Conservation (phyloP, 2,888 invertebrate genomes). For the Agonopterix heracliana region DNA sequence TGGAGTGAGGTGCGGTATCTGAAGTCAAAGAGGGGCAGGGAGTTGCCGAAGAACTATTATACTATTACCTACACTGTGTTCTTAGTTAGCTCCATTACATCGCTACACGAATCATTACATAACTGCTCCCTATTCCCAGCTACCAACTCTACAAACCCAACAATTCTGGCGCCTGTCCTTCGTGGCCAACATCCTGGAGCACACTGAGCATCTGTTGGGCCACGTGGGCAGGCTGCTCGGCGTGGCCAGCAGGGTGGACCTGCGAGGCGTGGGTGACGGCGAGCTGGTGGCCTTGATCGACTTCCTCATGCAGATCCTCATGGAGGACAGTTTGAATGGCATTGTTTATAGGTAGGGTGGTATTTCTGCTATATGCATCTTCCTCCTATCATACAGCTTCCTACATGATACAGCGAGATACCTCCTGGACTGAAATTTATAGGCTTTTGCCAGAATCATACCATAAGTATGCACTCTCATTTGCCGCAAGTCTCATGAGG, state of each 20-base stretch:
- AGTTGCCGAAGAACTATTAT: too few species aligned
- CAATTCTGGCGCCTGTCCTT: constrained; percentile 69
- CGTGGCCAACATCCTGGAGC: constrained; percentile 55
- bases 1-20: too few species aligned
- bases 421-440: too few species aligned
- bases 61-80: too few species aligned
- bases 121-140: constrained; percentile 26
- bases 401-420: too few species aligned
- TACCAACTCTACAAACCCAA: constrained; percentile 49
- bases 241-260: constrained; percentile 56
- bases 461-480: too few species aligned
- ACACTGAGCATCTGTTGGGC: constrained; percentile 46
- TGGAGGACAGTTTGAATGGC: constrained; percentile 60
- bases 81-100: too few species aligned
- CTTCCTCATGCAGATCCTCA: constrained; percentile 53
- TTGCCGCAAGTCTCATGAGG: too few species aligned
- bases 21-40: too few species aligned
- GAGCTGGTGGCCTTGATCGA: constrained; percentile 56
- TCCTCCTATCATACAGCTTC: neutral
- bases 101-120: too few species aligned
- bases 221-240: constrained; percentile 61
- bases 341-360: constrained; percentile 56
- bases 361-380: too few species aligned
- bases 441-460: too few species aligned
- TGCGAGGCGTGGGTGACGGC: constrained; percentile 38